Base-by-base conservation (phyloP, 1,140 invertebrate genomes). In the Nymphalis io region DNA sequence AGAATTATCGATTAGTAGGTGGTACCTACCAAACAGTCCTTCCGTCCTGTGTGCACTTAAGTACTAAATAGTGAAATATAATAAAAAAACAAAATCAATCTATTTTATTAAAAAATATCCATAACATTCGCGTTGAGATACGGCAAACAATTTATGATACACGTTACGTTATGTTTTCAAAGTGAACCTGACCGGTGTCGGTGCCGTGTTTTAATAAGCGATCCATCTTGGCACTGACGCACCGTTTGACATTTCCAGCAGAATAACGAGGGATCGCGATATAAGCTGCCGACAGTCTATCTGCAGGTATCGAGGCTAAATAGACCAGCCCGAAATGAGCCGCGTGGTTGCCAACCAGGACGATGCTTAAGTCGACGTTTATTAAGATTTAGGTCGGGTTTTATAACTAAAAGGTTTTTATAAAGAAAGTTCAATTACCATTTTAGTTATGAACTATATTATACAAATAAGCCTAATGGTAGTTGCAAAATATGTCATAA, bases 221-320 rank as follows among this genome's bases (percentile, higher is more conserved):
- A 60, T 60, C 42, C 42, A 60, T 60, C 59, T 60, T 27, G 58
- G 40, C 59, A 6, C 18, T 60, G 60, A 61, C 60, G 60, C 23
- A 27, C 42, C 27, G 42, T 27, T 61, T 48, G 42, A 48, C 42
- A 27, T 61, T 46, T 27, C n/a, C 60, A 27, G 59, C 39, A 44
- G 21, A 42, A 61, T 51, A 51, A 51, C 46, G 42, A 46, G 15
- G 40, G 42, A 48, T 48, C 60, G 23, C 21, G 40, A 21, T 51
- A 51, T 20, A 51, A 18, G 20, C 8, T 10, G 15, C 39, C 58
- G 58, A 13, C 16, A 40, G 16, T 33, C 13, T n/a, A 18, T 18
- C 40, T 21, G 59, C 59, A 16, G 60, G 59, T 27, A 61, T 48
- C 60, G 46, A 23, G 60, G 46, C 46, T 51, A 51, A 33, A 16